Evolutionary conservation across 2,797 vertebrate species (phyloP).

Genomic region (Choloepus didactylus): DNA sequence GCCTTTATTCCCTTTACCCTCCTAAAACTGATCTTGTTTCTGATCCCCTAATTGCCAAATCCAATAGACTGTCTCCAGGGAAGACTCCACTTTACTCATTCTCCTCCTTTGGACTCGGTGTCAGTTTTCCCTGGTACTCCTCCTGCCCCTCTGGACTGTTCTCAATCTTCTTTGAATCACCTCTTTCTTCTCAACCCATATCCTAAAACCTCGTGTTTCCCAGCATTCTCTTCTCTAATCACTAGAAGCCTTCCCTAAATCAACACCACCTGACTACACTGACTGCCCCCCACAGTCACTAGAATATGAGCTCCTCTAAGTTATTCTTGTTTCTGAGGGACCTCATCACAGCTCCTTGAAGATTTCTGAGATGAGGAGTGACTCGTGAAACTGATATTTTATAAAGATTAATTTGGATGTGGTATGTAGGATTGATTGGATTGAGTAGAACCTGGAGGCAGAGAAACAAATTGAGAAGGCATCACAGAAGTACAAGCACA

Average conservation of each 20-base stretch:
- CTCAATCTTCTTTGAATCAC: not conserved
- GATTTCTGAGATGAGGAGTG: slow-evolving; percentile 52
- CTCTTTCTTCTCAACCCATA: not conserved
- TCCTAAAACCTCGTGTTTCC: not conserved
- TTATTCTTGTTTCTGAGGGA: slow-evolving; percentile 42
- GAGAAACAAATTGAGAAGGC: not conserved
- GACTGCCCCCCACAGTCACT: not conserved
- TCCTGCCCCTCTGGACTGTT: not conserved
- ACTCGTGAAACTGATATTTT: slow-evolving; percentile 68
- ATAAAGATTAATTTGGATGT: not conserved
- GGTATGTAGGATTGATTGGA: not conserved
- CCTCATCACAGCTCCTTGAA: slow-evolving; percentile 15
- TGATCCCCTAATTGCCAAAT: not conserved
- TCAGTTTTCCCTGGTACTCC: not conserved
- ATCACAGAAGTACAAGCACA: not conserved
- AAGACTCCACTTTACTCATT: not conserved
- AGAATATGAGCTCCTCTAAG: slow-evolving; percentile 3
- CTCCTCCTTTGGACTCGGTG: not conserved
- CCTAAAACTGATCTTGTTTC: slow-evolving; percentile 20
- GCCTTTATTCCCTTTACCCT: not conserved
- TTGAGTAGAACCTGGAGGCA: not conserved
- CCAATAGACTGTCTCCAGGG: not conserved
- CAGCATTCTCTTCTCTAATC: not conserved
- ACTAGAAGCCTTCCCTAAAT: not conserved
- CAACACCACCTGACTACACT: not conserved